Conservation (phyloP, 2,113 vertebrate genomes). For the Tringa solitaria region DNA sequence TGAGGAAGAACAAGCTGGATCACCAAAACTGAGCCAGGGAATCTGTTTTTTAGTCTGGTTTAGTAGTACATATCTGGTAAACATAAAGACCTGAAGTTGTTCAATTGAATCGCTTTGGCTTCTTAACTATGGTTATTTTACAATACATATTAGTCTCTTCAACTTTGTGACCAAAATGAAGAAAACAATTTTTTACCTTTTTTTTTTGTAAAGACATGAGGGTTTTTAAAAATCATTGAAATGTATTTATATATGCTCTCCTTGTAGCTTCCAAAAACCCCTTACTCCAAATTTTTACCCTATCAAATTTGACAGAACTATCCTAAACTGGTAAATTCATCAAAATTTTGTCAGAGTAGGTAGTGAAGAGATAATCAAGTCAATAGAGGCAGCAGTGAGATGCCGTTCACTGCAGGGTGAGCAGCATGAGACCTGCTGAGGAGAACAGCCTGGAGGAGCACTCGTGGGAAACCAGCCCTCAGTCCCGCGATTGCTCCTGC, state of each 20-base stretch:
- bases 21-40: not conserved
- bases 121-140: not conserved
- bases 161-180: not conserved
- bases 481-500: rapidly evolving
- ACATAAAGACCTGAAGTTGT: not conserved
- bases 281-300: not conserved
- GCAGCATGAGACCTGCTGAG: not conserved
- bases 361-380: not conserved
- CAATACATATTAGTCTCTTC: not conserved
- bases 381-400: not conserved
- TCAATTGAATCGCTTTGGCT: not conserved
- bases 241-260: not conserved
- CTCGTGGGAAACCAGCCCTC: rapidly evolving
- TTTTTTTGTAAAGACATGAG: not conserved
- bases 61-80: not conserved
- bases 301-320: not conserved
- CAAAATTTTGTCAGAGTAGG: not conserved
- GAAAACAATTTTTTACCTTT: not conserved
- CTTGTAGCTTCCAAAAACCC: not conserved
- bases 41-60: not conserved
- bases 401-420: not conserved
- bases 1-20: not conserved
- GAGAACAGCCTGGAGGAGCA: not conserved
- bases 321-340: not conserved
- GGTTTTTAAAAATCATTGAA: not conserved